Base-by-base conservation (phyloP, 2,113 vertebrate genomes). In the Lethenteron camtschaticum region DNA sequence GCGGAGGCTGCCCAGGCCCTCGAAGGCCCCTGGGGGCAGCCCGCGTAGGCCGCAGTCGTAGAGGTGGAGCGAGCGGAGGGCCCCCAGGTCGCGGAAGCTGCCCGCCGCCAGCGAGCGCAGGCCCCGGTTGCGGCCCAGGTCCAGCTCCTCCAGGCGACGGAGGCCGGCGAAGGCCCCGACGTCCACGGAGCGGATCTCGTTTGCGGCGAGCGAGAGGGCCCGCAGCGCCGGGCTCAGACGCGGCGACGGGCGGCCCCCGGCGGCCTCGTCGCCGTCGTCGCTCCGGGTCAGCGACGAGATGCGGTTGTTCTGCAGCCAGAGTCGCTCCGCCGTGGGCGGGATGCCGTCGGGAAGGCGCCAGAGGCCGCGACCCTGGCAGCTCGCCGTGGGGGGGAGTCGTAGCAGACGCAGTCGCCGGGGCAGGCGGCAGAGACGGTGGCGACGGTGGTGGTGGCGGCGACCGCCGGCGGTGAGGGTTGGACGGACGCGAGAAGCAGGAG, bases 251-350 rank as follows among this genome's bases (percentile, higher is more conserved):
- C 41, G 41, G 1, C 41, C 41, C 41, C 41, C 6, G 3, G 3
- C 24, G 3, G 24, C 41, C 4, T 41, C 41, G 5, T 7, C 41
- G 41, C 5, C 88, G 79, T 96, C 95, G 80, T 87, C 83, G 72
- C 85, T 85, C 11, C 90, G 87, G 4, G 78, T 80, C 73, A 97
- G 83, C 56, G 86, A 79, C 0, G 84, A 81, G 16, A 99, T 87
- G 72, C 79, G 86, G 82, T 99, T 99, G 83, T 82, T 91, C 75
- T 97, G 91, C 16, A 99, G 85, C 79, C 92, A 96, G 80, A 97
- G 86, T 71, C 92, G 82, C 78, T 96, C 90, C 79, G 86, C 96
- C 74, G 86, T 81, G 68, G 85, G 78, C 0, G 95, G 92, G 75
- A 99, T 99, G 79, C 87, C 86, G 0, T 80, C 70, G 24, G 95